Base-by-base conservation (phyloP, 1,140 invertebrate species). In the Drosophila novamexicana region DNA sequence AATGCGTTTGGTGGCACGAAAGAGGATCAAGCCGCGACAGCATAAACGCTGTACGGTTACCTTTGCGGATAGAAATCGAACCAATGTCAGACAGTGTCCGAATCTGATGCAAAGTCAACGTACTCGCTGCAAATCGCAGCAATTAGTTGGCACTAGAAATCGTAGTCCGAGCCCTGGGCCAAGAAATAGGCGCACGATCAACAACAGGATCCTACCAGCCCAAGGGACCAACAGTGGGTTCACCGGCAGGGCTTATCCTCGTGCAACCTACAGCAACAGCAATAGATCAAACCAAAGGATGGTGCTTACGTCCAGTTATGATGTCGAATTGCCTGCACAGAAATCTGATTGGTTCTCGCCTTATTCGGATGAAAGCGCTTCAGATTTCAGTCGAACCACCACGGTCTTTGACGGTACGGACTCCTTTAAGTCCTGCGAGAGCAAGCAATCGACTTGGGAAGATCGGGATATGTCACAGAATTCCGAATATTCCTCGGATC, bases 1-100 rank as follows among this genome's bases (percentile, higher is more conserved):
- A 5, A 80, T 84, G 81, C 73, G 36, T 1, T 56, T 62, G 0
- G 73, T 83, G 47, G 81, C 67, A 14, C 62, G 42, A 7, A 76
- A 61, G 3, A 57, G 81, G 0, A 0, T 6, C 9, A 69, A 50
- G 6, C 6, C 6, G 12, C n/a, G 0, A 9, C 6, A 45, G 4
- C 6, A 18, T 1, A 52, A 61, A 10, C 57, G 54, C 34, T 34
- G 36, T 10, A 18, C 5, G 7, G 56, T 59, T 4, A 37, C 56
- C 3, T 52, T 42, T 14, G n/a, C 16, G 5, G 56, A 69, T 2
- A 34, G 9, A 7, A 42, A 53, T 5, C 61, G 37, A 5, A 22
- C 10, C 12, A 14, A 5, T 6, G 42, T 7, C 36, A 52, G 5
- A 1, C 14, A 32, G 7, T 7, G 7, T 14, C 10, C 40, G 10